Evolutionary conservation across 2,797 vertebrate genomes (phyloP).

Genomic region (Columba guinea): DNA sequence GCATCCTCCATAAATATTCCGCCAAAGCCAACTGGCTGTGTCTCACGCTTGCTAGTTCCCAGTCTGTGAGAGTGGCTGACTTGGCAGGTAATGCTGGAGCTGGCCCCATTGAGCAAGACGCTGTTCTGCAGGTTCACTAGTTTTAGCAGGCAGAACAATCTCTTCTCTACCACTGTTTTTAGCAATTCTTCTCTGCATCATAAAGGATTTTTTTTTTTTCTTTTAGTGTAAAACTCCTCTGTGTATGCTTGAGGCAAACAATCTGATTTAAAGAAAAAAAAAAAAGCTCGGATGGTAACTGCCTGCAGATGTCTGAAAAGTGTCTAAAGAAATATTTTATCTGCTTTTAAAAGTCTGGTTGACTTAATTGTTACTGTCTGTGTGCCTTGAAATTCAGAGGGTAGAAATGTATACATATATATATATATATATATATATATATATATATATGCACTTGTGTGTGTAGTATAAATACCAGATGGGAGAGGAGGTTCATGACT

Average conservation of each 20-base stretch:
- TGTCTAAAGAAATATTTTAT: constrained; percentile 24
- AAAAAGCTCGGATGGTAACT: neutral
- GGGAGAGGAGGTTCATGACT: neutral
- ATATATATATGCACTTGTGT: neutral
- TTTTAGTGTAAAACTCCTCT: neutral
- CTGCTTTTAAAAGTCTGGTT: constrained; percentile 25
- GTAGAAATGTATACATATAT: neutral
- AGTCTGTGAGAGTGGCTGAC: constrained; percentile 48
- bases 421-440: neutral
- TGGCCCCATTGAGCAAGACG: constrained; percentile 12
- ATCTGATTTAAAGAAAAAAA: neutral
- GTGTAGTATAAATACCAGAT: constrained; percentile 39
- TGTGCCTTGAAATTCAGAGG: neutral
- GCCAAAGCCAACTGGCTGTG: constrained; percentile 63
- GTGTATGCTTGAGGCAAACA: neutral
- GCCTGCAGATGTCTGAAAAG: constrained; percentile 12
- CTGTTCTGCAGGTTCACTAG: neutral
- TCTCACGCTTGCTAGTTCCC: constrained; percentile 63
- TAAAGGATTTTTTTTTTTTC: neutral
- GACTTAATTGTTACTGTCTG: neutral
- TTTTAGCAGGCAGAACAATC: neutral
- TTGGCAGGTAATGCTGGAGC: constrained; percentile 43
- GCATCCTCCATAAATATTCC: constrained; percentile 67
- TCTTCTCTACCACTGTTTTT: neutral
- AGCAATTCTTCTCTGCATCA: neutral